These are phyloP conservation scores for Megalops cyprinoides DNA, from an alignment of 2,797 vertebrate genomes.

Conservation along the genomic window DNA sequence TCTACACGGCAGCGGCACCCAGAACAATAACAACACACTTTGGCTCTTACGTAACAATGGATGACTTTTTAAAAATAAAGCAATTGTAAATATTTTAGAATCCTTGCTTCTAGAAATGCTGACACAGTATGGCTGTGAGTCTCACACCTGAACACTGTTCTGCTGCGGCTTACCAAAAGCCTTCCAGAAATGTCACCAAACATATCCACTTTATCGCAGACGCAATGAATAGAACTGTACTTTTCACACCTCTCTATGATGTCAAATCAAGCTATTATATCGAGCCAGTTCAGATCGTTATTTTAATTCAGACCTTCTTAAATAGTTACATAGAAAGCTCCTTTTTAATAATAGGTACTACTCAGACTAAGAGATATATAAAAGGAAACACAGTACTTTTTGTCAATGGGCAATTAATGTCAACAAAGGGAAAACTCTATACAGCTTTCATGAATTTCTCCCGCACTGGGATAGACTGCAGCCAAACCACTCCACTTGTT, in stretches of 20 bases:
- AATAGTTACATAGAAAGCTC: too few relatives aligned
- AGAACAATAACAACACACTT: neutral
- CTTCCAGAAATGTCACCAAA: neutral
- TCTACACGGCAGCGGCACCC: neutral
- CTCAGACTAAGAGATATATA: too few relatives aligned
- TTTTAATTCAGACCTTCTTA: too few relatives aligned
- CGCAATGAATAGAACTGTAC: too few relatives aligned
- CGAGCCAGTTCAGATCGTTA: constrained; percentile 6
- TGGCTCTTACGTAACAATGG: neutral
- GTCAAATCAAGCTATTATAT: neutral
- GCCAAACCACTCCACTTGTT: too few relatives aligned
- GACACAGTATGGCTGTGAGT: constrained; percentile 13
- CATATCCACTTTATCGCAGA: neutral
- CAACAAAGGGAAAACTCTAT: neutral
- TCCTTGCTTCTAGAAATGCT: constrained; percentile 13
- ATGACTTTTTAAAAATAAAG: neutral
- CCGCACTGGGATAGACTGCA: too few relatives aligned
- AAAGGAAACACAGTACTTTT: neutral
- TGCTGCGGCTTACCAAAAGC: neutral
- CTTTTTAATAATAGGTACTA: too few relatives aligned
- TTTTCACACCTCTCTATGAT: neutral
- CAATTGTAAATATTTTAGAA: constrained; percentile 7
- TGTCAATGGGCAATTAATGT: neutral
- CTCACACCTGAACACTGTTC: neutral
- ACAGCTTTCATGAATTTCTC: too few relatives aligned